Percentiles rank a stretch among this genome's conserved stretches.
phyloP scores from a whole-genome alignment of 92 coral and sea anemone genomes.

The Phenganax marumi region DNA sequence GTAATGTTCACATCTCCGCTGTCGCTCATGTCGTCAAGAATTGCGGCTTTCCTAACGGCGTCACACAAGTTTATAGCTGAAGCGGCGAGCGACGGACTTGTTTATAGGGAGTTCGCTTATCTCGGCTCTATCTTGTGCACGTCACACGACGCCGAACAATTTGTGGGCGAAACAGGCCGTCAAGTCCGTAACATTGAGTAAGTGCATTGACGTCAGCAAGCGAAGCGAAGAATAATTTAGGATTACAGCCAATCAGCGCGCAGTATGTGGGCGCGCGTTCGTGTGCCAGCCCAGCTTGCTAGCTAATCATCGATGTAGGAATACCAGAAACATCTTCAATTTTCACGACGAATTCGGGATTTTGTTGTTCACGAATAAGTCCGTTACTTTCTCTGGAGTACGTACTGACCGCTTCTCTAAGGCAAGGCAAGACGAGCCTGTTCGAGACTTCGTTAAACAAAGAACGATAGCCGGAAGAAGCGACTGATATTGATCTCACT shows the following conservation, averaged over 20 bases:
- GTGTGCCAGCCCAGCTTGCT: no score
- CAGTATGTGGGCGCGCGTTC: background rate
- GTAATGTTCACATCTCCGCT: background rate
- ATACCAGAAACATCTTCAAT: background rate
- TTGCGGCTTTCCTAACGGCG: conserved; percentile 10
- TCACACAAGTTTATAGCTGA: background rate
- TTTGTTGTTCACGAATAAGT: no score
- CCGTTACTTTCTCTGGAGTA: no score
- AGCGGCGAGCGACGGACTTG: background rate
- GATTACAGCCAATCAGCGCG: conserved; percentile 18
- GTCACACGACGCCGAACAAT: conserved; percentile 33
- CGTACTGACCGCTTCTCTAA: no score
- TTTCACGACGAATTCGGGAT: no score
- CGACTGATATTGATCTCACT: conserved; percentile 2
- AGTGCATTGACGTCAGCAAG: conserved; percentile 36
- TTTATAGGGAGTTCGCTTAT: background rate
- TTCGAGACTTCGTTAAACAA: background rate
- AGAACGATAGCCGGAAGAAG: conserved; percentile 17
- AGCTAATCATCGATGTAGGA: background rate
- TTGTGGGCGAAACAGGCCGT: conserved; percentile 43
- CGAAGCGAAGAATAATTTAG: conserved; percentile 35
- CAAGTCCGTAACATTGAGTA: conserved; percentile 31
- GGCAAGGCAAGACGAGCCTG: no score
- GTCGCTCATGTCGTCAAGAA: background rate
- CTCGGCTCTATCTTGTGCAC: conserved; percentile 34